Conservation (phyloP, 1,140 invertebrate genomes). For the Leptinotarsa texana region DNA sequence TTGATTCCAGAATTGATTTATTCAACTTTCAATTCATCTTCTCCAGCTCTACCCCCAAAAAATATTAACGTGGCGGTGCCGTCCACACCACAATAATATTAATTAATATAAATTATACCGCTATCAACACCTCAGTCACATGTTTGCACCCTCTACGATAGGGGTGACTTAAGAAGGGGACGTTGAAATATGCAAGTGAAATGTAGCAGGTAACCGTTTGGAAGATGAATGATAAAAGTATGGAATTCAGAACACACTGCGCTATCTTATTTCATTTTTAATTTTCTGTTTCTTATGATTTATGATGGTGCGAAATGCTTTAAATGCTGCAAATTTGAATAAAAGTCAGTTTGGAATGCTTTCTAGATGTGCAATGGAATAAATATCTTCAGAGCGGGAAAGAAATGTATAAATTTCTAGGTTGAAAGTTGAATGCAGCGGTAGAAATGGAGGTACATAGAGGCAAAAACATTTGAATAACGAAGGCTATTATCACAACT, state of each 20-base stretch:
- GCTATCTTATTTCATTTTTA: constrained; percentile 8
- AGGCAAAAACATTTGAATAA: too few species aligned
- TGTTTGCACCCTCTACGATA: neutral
- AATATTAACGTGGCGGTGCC: neutral
- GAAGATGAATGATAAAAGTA: constrained; percentile 6
- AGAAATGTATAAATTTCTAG: too few species aligned
- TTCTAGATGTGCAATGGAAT: neutral
- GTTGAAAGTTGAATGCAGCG: too few species aligned
- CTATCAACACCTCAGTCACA: neutral
- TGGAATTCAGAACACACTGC: neutral
- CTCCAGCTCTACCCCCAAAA: neutral
- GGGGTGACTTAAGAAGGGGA: neutral
- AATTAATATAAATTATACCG: neutral
- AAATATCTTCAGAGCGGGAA: neutral
- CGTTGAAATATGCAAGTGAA: neutral
- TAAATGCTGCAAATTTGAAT: constrained; percentile 6
- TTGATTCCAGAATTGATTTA: neutral
- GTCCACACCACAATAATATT: neutral
- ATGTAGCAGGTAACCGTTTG: neutral
- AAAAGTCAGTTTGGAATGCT: neutral
- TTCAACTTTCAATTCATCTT: neutral
- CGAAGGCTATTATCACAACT: too few species aligned
- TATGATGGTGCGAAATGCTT: neutral
- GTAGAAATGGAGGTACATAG: too few species aligned
- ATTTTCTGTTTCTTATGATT: constrained; percentile 6